Conservation (phyloP, 2,888 invertebrate species). For the Tetropium fuscum region DNA sequence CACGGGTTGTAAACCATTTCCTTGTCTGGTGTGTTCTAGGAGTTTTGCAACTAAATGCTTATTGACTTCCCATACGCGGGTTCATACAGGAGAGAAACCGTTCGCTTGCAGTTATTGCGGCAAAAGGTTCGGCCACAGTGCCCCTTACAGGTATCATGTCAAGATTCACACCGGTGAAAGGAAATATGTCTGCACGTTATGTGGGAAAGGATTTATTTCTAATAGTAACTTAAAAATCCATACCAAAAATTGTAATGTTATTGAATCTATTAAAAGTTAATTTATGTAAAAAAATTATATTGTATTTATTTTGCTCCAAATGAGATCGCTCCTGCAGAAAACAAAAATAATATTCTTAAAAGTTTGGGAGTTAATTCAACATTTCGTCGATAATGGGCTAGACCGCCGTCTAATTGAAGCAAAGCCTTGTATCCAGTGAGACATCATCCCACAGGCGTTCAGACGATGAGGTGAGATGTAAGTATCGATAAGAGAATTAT, state of each 20-base stretch:
- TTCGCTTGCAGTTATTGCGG: conserved; percentile 49
- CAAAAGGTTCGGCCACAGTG: conserved; percentile 66
- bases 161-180: conserved; percentile 71
- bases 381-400: no score
- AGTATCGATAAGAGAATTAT: no score
- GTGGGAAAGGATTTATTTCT: conserved; percentile 41
- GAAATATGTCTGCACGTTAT: conserved; percentile 64
- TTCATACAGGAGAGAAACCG: conserved; percentile 55
- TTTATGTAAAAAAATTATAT: neutral
- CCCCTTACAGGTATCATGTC: conserved; percentile 71
- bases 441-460: no score
- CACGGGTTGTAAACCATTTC: conserved; percentile 66
- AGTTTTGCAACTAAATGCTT: conserved; percentile 71
- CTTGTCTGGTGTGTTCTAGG: conserved; percentile 59
- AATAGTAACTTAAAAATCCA: conserved; percentile 48
- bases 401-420: no score
- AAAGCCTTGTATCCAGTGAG: no score
- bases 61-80: conserved; percentile 61
- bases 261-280: conserved; percentile 24
- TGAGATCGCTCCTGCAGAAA: no score
- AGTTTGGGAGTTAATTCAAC: no score
- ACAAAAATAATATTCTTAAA: no score
- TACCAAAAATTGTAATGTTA: conserved; percentile 53
- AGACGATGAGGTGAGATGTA: no score
- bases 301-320: neutral